phyloP scores from a whole-genome alignment of 1,140 invertebrate genomes.

The Eumeta japonica region DNA sequence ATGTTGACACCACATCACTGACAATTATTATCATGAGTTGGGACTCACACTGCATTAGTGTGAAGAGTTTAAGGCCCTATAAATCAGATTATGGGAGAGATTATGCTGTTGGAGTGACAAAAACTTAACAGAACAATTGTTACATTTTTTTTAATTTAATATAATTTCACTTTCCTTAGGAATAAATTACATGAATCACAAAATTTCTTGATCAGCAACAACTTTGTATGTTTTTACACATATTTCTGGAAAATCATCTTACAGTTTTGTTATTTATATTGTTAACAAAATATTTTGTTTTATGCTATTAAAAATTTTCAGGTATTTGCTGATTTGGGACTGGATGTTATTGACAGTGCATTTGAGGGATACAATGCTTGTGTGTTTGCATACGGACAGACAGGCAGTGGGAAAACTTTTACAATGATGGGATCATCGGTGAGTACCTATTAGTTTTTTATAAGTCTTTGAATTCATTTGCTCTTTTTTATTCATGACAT shows the following conservation, averaged over 20 bases:
- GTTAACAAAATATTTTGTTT: not conserved
- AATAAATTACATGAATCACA: too few species aligned
- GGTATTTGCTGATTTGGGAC: conserved; percentile 85
- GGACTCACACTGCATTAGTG: too few species aligned
- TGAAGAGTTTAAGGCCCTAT: too few species aligned
- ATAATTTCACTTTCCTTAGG: too few species aligned
- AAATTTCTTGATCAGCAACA: too few species aligned
- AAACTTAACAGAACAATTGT: too few species aligned
- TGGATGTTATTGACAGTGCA: conserved; percentile 89
- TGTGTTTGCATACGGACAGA: conserved; percentile 94
- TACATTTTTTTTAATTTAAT: too few species aligned
- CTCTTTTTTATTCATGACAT: conserved; percentile 2
- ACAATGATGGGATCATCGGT: conserved; percentile 95
- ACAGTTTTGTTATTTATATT: not conserved
- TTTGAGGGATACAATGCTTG: conserved; percentile 97
- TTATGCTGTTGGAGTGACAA: too few species aligned
- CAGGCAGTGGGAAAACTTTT: conserved; percentile 95
- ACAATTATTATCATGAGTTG: too few species aligned
- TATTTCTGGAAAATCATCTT: not conserved
- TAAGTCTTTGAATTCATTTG: not conserved
- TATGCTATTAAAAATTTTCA: conserved; percentile 22
- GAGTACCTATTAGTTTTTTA: conserved; percentile 24
- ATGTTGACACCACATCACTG: too few species aligned
- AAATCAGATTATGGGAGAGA: too few species aligned
- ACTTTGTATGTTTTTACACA: too few species aligned